Conservation (phyloP, 2,888 invertebrate species). For the Microdon myrmicae region DNA sequence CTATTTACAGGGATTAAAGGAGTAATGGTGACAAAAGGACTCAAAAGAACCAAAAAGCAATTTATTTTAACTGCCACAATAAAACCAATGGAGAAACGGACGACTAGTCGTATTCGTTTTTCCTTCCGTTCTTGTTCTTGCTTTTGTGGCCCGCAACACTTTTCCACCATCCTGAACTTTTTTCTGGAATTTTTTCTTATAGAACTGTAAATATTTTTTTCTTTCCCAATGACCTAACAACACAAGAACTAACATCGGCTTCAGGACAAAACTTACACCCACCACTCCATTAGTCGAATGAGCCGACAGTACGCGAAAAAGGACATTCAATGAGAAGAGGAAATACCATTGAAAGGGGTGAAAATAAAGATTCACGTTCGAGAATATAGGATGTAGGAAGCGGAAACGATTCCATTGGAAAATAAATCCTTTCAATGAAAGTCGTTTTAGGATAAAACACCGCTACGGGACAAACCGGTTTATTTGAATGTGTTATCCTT, state of each 20-base stretch:
- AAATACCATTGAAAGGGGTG: background rate
- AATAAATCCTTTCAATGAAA: conserved; percentile 51
- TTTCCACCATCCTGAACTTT: no score
- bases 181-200: no score
- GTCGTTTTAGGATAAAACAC: conserved; percentile 40
- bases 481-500: conserved; percentile 39
- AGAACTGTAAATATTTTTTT: conserved; percentile 49
- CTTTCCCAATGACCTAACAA: conserved; percentile 45
- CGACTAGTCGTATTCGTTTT: no score
- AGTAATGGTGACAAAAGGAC: conserved; percentile 40
- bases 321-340: conserved; percentile 1
- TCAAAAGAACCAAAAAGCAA: conserved; percentile 36
- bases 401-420: conserved; percentile 50
- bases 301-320: background rate
- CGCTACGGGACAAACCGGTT: conserved; percentile 31
- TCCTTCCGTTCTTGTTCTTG: no score
- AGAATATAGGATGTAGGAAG: conserved; percentile 20
- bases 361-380: conserved; percentile 20
- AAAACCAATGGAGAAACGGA: conserved; percentile 14
- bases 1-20: conserved; percentile 38
- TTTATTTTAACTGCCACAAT: conserved; percentile 44
- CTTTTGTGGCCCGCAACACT: no score
- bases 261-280: conserved; percentile 15
- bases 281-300: conserved; percentile 30
- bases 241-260: conserved; percentile 24